Base-by-base conservation (phyloP, 2,113 vertebrate species). In the Actenoides lindsayi region DNA sequence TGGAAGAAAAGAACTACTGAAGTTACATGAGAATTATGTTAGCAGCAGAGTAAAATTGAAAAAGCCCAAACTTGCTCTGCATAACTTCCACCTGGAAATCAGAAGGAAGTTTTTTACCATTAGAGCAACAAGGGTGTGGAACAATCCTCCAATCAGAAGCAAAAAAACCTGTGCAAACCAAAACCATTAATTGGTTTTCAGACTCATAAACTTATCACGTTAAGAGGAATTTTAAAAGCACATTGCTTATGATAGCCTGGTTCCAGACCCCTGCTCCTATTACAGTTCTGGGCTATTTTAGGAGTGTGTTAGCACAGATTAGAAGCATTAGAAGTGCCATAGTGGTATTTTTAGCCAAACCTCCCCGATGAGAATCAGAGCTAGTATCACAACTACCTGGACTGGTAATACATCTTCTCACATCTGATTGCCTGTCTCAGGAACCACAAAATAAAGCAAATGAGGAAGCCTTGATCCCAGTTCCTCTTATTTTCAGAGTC, bases 401-500 rank as follows among this genome's bases (percentile, higher is more conserved):
- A 51, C 63, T 41, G 63, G 48, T 20, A 62, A 62, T 27, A 10
- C 12, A 69, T 56, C 37, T 68, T 35, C 25, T 89, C 13, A 9
- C 48, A 73, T 64, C 79, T 62, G 62, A 89, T 51, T 79, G 75
- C 16, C 50, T 10, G 9, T 28, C 62, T 83, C 37, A 65, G 67
- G 84, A 93, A 83, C 44, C 78, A 73, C 35, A 41, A 77, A 75
- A 67, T 64, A 69, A 94, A 94, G 62, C 17, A 82, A 88, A 81
- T 44, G 31, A 65, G 68, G 70, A 81, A 86, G 86, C 81, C 71
- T 91, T 84, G 75, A 87, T 77, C 57, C 44, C 44, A 76, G 60
- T 33, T 93, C 68, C 94, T 44, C 85, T 96, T 96, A 80, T 91
- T 96, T 94, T 89, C 41, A 93, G 87, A 76, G 76, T 88, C 88